Evolutionary conservation across 2,888 invertebrate genomes (phyloP), one percentile per base, ranked within the genome.

Genomic region (Euproctis similis): DNA sequence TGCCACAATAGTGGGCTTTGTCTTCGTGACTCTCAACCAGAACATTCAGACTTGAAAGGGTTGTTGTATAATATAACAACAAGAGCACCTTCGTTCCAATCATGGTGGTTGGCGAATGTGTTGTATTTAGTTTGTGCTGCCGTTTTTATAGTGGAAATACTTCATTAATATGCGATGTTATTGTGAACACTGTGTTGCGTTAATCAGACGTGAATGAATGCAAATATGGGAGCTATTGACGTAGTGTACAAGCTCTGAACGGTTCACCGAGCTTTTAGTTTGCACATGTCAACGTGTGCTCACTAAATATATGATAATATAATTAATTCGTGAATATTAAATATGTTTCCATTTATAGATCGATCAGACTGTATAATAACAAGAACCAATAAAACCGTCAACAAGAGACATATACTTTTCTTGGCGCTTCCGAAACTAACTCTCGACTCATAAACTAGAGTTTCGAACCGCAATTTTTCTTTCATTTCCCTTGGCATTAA

Each of bases 81-180:
- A 8, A 10, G 17, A 31, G 31, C 2, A 27, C 12, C 44, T 45
- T 56, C 39, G 39, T 40, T 18, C 18, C 25, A 16, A 12, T 11
- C 24, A 14, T 10, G 29, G 13, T 34, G 10, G 17, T 5, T 11
- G 8, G 8, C 7, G 28, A 45, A 13, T 45, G 44, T 28, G 28
- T 5, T 8, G 12, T 12, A 8, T 21, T 3, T 9, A 2, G 4
- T 12, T n/a, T 10, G 8, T 18, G 0, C 24, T 9, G 2, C 11
- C 24, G 35, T 26, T 41, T 50, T 49, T 58, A 58, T 57, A 50
- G 34, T 17, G 24, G 27, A 3, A 25, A 42, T 31, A 42, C 28
- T 31, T 48, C 42, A 55, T 58, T 41, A 47, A 46, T 51, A 57
- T 52, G 44, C 53, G 29, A 38, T 16, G 9, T 24, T 12, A 12